These are phyloP conservation scores for Delia radicum DNA, from an alignment of 1,140 invertebrate genomes.

Conservation along the genomic window DNA sequence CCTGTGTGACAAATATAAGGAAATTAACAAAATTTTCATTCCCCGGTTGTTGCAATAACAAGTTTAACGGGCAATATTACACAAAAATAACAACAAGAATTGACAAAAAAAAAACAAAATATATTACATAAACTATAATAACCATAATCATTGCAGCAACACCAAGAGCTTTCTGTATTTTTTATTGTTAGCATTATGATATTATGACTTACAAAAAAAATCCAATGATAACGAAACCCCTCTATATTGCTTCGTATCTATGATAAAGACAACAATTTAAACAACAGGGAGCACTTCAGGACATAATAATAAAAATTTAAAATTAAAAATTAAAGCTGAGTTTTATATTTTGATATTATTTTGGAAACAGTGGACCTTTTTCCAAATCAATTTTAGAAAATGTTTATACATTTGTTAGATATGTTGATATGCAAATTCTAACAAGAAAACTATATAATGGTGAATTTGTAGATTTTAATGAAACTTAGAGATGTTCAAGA, in stretches of 20 bases:
- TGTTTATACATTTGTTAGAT: too few relatives aligned
- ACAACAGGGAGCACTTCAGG: neutral
- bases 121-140: neutral
- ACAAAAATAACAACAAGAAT: neutral
- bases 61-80: neutral
- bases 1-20: neutral
- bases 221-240: neutral
- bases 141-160: neutral
- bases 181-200: neutral
- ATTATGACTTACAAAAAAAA: neutral
- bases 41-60: neutral
- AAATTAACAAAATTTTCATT: constrained; percentile 12
- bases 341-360: too few relatives aligned
- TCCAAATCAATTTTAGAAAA: too few relatives aligned
- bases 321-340: too few relatives aligned
- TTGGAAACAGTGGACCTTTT: too few relatives aligned
- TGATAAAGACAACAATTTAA: neutral
- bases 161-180: neutral
- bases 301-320: too few relatives aligned
- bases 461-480: too few relatives aligned
- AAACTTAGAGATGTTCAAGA: too few relatives aligned
- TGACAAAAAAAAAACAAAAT: neutral
- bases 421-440: too few relatives aligned
- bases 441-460: too few relatives aligned
- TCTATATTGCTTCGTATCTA: neutral